Evolutionary conservation across 2,797 vertebrate genomes (phyloP).

Genomic region (Urocyon cinereoargenteus): DNA sequence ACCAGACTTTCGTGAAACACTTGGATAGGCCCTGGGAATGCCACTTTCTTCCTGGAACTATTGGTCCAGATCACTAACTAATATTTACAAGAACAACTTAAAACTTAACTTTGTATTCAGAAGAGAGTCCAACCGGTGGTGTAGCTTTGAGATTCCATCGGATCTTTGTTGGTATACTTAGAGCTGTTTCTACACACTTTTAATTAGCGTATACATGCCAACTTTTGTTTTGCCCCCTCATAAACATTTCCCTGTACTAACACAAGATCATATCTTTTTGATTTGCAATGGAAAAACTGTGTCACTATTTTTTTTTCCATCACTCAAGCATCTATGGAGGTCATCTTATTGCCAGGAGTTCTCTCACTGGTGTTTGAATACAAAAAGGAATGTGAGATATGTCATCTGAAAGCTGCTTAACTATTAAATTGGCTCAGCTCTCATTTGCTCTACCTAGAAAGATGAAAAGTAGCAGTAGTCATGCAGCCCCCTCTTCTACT

Average conservation of each 20-base stretch:
- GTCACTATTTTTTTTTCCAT: conserved; percentile 82
- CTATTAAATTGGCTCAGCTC: conserved; percentile 76
- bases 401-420: conserved; percentile 86
- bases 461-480: conserved; percentile 73
- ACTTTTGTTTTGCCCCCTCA: neutral
- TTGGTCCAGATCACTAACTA: conserved; percentile 74
- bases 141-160: neutral
- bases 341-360: conserved; percentile 84
- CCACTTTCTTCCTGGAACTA: conserved; percentile 69
- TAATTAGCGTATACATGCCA: neutral
- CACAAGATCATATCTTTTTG: conserved; percentile 70
- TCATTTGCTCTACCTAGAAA: conserved; percentile 52
- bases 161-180: neutral
- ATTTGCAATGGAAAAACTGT: conserved; percentile 88
- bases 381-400: conserved; percentile 83
- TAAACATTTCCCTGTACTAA: conserved; percentile 59
- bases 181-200: conserved; percentile 29
- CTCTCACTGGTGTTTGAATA: conserved; percentile 83
- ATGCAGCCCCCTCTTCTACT: neutral
- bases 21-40: conserved; percentile 38
- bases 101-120: neutral
- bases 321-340: conserved; percentile 84
- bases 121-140: neutral
- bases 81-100: conserved; percentile 68
- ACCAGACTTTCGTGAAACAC: neutral